These are phyloP conservation scores for Bombus picipes DNA, from an alignment of 1,140 invertebrate species.

Conservation along the genomic window DNA sequence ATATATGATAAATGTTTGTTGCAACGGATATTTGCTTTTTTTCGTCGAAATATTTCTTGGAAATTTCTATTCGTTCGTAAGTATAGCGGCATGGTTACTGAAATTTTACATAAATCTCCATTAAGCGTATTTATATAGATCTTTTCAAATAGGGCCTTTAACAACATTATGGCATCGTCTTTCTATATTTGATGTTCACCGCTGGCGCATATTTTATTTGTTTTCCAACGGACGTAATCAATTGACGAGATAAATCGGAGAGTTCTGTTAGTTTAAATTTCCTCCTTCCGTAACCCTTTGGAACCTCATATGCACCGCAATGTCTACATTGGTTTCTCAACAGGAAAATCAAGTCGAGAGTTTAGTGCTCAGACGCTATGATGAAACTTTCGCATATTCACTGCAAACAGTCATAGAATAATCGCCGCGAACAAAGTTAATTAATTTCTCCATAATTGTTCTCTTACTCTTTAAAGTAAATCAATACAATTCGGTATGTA, in stretches of 20 bases:
- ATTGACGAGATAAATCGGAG: constrained; percentile 3
- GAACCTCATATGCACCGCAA: background rate
- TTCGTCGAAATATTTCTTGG: too few relatives aligned
- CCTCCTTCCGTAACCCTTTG: constrained; percentile 1
- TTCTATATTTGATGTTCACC: background rate
- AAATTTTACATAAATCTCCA: background rate
- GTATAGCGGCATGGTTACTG: background rate
- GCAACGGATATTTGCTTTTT: background rate
- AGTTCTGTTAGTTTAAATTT: background rate
- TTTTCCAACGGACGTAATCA: background rate
- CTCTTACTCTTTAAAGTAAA: background rate
- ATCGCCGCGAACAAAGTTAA: background rate
- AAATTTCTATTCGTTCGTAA: background rate
- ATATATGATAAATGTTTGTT: background rate
- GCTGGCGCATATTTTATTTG: background rate
- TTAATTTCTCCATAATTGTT: background rate
- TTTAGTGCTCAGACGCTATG: background rate
- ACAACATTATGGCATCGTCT: background rate
- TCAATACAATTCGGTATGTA: background rate
- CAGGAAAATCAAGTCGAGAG: background rate
- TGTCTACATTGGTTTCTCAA: constrained; percentile 14
- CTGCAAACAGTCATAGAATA: background rate
- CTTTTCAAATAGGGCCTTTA: too few relatives aligned
- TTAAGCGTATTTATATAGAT: background rate
- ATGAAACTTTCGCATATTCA: background rate